phyloP scores from a whole-genome alignment of 2,797 vertebrate species.

The Sitta carolinensis region DNA sequence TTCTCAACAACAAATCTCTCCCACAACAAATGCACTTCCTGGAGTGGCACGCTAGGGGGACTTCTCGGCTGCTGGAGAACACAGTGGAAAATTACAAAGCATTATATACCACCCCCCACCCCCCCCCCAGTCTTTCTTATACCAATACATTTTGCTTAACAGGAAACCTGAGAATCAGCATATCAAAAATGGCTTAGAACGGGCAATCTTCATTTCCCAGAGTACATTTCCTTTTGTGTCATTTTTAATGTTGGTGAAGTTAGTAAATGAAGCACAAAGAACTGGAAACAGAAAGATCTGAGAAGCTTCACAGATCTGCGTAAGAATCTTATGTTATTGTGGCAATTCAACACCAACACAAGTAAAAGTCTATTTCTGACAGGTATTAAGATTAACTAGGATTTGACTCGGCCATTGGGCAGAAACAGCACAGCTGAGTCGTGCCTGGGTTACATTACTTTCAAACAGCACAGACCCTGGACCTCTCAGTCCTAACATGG shows the following conservation, averaged over 20 bases:
- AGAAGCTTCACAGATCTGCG: neutral
- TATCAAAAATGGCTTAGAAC: neutral
- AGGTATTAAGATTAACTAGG: neutral
- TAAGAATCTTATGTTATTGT: neutral
- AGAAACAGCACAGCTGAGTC: neutral
- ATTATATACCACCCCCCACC: neutral
- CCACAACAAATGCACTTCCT: slow-evolving; percentile 43
- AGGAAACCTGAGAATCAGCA: neutral
- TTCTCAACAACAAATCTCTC: neutral
- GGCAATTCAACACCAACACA: neutral
- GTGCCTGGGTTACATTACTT: neutral
- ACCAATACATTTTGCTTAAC: neutral
- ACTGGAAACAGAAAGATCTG: neutral
- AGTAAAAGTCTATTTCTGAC: neutral
- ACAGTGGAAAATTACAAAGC: slow-evolving; percentile 47
- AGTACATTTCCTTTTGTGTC: neutral
- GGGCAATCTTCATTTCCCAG: neutral
- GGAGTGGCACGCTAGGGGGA: slow-evolving; percentile 45
- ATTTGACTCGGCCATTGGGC: neutral
- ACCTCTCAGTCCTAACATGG: neutral
- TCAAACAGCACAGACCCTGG: neutral
- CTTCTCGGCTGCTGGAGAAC: slow-evolving; percentile 12
- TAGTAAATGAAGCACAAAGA: neutral
- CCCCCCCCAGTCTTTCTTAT: neutral
- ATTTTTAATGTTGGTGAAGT: neutral